These are phyloP conservation scores for Chouioia cunea DNA, from an alignment of 2,888 invertebrate species.

Conservation along the genomic window DNA sequence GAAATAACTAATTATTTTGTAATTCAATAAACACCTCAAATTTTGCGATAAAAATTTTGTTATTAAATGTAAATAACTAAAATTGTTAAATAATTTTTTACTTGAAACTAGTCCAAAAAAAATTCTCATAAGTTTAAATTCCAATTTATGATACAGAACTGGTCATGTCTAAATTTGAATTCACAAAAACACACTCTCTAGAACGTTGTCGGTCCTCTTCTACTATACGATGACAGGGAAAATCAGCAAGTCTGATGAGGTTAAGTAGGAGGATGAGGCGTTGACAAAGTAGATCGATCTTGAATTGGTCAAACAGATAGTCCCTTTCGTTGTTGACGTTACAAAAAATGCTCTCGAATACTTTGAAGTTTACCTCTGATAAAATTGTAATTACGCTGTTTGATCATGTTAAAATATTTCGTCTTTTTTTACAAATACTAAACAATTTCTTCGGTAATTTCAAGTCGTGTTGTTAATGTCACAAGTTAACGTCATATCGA, in stretches of 20 bases:
- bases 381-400: constrained; percentile 46
- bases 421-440: too few relatives aligned
- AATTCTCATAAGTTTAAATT: constrained; percentile 47
- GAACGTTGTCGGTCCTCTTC: constrained; percentile 34
- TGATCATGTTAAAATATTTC: too few relatives aligned
- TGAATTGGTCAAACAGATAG: constrained; percentile 25
- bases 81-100: too few relatives aligned
- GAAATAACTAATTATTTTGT: too few relatives aligned
- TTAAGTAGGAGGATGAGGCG: constrained; percentile 38
- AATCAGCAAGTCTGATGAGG: constrained; percentile 66
- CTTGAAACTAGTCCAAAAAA: too few relatives aligned
- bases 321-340: background rate
- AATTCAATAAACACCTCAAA: too few relatives aligned
- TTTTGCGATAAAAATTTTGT: too few relatives aligned
- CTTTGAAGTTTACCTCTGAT: constrained; percentile 47
- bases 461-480: too few relatives aligned
- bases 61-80: too few relatives aligned
- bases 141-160: constrained; percentile 63
- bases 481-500: too few relatives aligned
- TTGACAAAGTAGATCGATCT: constrained; percentile 33
- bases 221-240: constrained; percentile 47
- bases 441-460: too few relatives aligned
- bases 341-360: constrained; percentile 40
- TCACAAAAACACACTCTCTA: constrained; percentile 60
- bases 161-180: constrained; percentile 65